Evolutionary conservation across 2,113 vertebrate species (phyloP).

Genomic region (Dipodomys spectabilis): DNA sequence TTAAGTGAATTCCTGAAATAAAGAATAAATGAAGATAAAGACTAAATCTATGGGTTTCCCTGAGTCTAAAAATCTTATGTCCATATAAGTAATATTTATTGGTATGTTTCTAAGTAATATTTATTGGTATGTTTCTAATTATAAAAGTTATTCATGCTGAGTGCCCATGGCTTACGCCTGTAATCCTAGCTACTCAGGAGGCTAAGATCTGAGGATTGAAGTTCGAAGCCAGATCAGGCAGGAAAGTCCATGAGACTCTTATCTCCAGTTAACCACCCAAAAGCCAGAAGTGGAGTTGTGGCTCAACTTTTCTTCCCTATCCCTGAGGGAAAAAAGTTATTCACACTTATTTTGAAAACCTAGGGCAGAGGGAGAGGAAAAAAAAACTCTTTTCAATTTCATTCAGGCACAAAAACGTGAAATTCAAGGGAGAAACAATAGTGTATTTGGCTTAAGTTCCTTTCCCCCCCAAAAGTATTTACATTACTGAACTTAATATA

Average conservation of each 20-base stretch:
- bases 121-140: constrained; percentile 70
- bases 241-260: no score
- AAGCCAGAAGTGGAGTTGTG: no score
- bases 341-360: constrained; percentile 69
- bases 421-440: constrained; percentile 45
- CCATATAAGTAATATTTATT: constrained; percentile 62
- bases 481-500: constrained; percentile 39
- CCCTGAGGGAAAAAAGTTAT: background rate
- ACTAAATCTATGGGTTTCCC: constrained; percentile 43
- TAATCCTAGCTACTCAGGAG: no score
- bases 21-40: constrained; percentile 52
- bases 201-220: no score
- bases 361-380: background rate
- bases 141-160: constrained; percentile 39
- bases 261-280: no score
- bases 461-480: background rate
- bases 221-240: no score
- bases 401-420: constrained; percentile 60
- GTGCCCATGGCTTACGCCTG: no score
- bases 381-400: constrained; percentile 21
- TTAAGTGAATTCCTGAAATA: constrained; percentile 25
- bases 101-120: constrained; percentile 60
- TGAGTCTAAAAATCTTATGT: constrained; percentile 52
- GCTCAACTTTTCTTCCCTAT: no score
- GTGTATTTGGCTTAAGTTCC: background rate